These are phyloP conservation scores for Megaceryle torquata DNA, from an alignment of 2,113 vertebrate genomes.

Conservation along the genomic window DNA sequence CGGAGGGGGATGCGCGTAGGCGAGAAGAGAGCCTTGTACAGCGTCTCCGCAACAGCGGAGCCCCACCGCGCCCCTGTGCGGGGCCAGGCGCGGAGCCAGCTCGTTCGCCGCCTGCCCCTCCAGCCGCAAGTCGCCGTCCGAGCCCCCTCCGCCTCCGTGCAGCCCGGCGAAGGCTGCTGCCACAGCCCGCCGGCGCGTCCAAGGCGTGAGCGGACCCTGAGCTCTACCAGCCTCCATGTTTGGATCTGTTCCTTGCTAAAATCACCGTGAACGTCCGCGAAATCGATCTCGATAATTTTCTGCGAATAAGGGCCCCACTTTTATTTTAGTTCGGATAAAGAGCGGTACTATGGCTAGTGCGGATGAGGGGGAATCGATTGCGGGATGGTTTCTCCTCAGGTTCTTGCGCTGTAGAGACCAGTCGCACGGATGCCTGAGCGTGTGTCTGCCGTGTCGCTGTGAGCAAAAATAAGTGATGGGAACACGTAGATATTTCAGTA, in stretches of 20 bases:
- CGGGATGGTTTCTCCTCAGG: background rate
- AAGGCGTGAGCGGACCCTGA: background rate
- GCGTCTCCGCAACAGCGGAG: background rate
- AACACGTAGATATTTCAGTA: background rate
- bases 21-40: background rate
- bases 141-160: background rate
- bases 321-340: background rate
- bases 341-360: background rate
- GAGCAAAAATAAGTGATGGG: background rate
- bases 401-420: background rate
- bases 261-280: background rate
- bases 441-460: background rate
- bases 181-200: background rate
- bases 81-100: background rate
- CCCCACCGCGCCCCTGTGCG: background rate
- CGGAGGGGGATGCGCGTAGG: conserved; percentile 30
- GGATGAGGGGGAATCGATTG: background rate
- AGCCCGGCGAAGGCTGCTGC: background rate
- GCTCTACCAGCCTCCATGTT: background rate
- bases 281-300: background rate
- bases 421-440: background rate
- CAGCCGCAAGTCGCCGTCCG: too few species aligned
- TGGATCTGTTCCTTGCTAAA: background rate
- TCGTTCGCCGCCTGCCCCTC: background rate
- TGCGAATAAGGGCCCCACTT: background rate